These are phyloP conservation scores for Epicampocera succincta DNA, from an alignment of 2,888 invertebrate genomes.

Conservation along the genomic window DNA sequence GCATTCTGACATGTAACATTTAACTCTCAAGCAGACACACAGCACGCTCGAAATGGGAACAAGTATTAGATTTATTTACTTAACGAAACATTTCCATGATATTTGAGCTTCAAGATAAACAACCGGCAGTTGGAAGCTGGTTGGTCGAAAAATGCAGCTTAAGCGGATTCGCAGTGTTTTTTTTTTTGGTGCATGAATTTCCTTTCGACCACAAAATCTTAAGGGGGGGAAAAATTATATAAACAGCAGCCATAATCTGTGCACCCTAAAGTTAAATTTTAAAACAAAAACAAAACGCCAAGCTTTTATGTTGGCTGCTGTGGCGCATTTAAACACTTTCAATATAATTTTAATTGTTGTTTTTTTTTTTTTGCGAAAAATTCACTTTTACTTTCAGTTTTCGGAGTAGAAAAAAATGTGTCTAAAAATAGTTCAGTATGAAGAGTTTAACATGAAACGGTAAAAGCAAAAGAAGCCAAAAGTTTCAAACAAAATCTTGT, in stretches of 20 bases:
- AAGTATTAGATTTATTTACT: constrained; percentile 48
- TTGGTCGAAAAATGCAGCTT: not conserved
- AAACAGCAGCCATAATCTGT: too few species aligned
- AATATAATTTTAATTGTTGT: not conserved
- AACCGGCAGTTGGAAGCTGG: constrained; percentile 1
- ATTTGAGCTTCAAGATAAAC: constrained; percentile 32
- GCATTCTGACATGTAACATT: constrained; percentile 60
- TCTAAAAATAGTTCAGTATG: constrained; percentile 34
- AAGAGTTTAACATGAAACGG: constrained; percentile 37
- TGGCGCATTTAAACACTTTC: too few species aligned
- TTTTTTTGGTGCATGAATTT: too few species aligned
- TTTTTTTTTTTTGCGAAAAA: constrained; percentile 6
- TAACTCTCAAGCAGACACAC: constrained; percentile 34
- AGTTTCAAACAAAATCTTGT: constrained; percentile 22
- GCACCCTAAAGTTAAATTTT: too few species aligned
- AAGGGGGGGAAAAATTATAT: too few species aligned
- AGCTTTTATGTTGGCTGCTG: too few species aligned
- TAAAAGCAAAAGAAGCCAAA: constrained; percentile 35
- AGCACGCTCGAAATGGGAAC: constrained; percentile 17
- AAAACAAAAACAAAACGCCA: too few species aligned
- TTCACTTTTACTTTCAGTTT: constrained; percentile 55
- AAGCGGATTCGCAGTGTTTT: too few species aligned
- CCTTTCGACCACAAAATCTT: too few species aligned
- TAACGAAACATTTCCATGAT: constrained; percentile 31
- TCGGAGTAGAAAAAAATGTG: not conserved